Base-by-base conservation (phyloP, 1,140 invertebrate genomes). In the Danaus plexippus region DNA sequence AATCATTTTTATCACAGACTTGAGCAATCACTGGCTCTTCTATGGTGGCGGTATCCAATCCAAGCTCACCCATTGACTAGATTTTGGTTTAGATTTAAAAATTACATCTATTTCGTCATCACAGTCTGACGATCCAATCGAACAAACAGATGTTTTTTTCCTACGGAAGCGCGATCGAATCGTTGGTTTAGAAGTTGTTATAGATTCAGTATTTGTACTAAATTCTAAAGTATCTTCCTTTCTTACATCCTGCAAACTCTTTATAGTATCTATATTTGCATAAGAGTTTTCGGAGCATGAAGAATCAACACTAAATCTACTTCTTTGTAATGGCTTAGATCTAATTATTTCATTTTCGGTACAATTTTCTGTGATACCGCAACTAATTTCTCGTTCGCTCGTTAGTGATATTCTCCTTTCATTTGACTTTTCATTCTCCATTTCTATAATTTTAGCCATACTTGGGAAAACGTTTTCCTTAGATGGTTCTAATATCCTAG, bases 81-180 rank as follows among this genome's bases (percentile, higher is more conserved):
- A 88, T 77, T 88, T 88, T 45, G 86, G 86, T 68, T 88, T 87
- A 58, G 85, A 88, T 76, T 88, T 88, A 75, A 88, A 88, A 69
- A 88, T 88, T 57, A 88, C 87, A 67, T 88, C 86, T 64, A 87
- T 77, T 62, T 88, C 87, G 47, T 83, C 79, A 68, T 88, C 86
- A 59, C 79, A 85, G 59, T 88, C 87, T 49, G 79, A 88, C 54
- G 86, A 88, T 59, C 86, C 86, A 62, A 88, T 87, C 47, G 87
- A 88, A 71, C 81, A 88, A 53, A 88, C 87, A 47, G 87, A 88
- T 56, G 76, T 83, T 56, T 88, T 88, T 74, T 88, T 88, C 53
- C 76, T 75, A 42, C 84, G 77, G 63, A 85, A 88, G 43, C 83
- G 77, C 59, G 85, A 86, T 45, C 78, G 76, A 18, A 80, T 69